Evolutionary conservation across 2,797 vertebrate genomes (phyloP).

Genomic region (Melanotaenia maccullochi): DNA sequence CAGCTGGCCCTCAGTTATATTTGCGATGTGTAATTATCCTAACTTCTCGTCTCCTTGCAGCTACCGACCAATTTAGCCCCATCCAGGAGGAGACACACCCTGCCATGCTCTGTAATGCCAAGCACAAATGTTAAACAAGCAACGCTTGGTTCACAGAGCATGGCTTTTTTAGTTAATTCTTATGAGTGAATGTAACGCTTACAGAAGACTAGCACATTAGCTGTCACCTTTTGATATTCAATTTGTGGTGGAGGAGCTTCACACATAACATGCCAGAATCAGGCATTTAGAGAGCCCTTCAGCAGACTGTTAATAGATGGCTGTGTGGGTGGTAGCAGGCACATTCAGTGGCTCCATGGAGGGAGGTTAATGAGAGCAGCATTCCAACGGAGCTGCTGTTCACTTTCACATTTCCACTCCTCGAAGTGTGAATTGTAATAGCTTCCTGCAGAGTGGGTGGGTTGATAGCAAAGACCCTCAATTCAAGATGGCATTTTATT

Average conservation of each 20-base stretch:
- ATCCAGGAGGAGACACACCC: slow-evolving; percentile 75
- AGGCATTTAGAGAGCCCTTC: slow-evolving; percentile 68
- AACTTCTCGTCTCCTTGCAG: slow-evolving; percentile 56
- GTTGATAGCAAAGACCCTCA: slow-evolving; percentile 65
- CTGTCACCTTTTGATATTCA: slow-evolving; percentile 61
- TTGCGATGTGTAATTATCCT: slow-evolving; percentile 76
- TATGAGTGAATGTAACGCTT: slow-evolving; percentile 23
- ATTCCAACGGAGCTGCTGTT: slow-evolving; percentile 69
- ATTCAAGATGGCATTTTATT: slow-evolving; percentile 68
- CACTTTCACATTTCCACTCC: slow-evolving; percentile 72
- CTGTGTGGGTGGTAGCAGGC: slow-evolving; percentile 75
- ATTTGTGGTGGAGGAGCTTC: slow-evolving; percentile 50
- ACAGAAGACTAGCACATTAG: slow-evolving; percentile 44
- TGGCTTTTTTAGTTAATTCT: slow-evolving; percentile 12
- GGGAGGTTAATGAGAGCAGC: slow-evolving; percentile 80
- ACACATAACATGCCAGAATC: slow-evolving; percentile 41
- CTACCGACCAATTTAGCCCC: slow-evolving; percentile 69
- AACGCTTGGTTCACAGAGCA: slow-evolving; percentile 20
- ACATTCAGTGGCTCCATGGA: slow-evolving; percentile 72
- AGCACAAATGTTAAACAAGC: slow-evolving; percentile 26
- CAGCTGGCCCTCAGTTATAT: slow-evolving; percentile 68
- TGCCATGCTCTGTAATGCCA: slow-evolving; percentile 66
- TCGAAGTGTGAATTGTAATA: slow-evolving; percentile 74
- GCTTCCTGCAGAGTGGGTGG: slow-evolving; percentile 77
- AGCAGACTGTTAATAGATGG: slow-evolving; percentile 70